A percentile compares a stretch with the other conserved stretches of the same genome.
Evolutionary conservation across 2,888 invertebrate genomes (phyloP).

Genomic region (Tricholauxania praeusta): DNA sequence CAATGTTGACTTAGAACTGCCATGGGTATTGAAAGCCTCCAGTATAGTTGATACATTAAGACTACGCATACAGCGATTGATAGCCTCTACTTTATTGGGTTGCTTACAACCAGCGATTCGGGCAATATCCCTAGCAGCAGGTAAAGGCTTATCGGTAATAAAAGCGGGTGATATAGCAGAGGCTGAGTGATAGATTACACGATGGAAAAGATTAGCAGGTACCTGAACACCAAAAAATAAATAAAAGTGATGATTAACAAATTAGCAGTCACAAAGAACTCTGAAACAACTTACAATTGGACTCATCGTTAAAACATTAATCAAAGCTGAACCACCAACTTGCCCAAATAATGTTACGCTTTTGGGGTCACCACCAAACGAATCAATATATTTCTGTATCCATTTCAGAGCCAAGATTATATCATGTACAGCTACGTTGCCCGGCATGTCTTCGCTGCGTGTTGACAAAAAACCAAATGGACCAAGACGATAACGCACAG

Average conservation of each 20-base stretch:
- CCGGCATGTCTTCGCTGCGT: constrained; percentile 69
- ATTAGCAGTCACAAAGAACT: constrained; percentile 55
- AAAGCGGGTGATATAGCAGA: constrained; percentile 70
- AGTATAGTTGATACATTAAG: constrained; percentile 64
- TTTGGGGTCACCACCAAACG: constrained; percentile 70
- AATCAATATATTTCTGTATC: constrained; percentile 69
- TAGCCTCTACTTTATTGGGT: constrained; percentile 53
- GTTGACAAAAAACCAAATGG: constrained; percentile 71
- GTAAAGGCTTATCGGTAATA: constrained; percentile 66
- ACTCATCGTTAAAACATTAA: constrained; percentile 68
- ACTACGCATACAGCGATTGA: constrained; percentile 64
- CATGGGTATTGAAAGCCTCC: constrained; percentile 64
- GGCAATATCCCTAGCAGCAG: constrained; percentile 64
- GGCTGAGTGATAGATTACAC: constrained; percentile 71
- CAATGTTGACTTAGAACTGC: constrained; percentile 50
- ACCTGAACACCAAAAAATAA: constrained; percentile 59
- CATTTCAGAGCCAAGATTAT: constrained; percentile 70
- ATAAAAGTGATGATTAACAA: constrained; percentile 62
- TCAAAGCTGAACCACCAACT: constrained; percentile 70
- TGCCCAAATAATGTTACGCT: constrained; percentile 71
- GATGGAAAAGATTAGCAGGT: constrained; percentile 68
- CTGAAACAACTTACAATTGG: constrained; percentile 57
- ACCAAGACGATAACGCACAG: constrained; percentile 70
- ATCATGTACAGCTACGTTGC: constrained; percentile 71
- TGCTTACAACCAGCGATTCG: constrained; percentile 64